A percentile compares a stretch with the other conserved stretches of the same genome.
These are phyloP conservation scores for Thalpophila matura DNA, from an alignment of 2,888 invertebrate genomes.

Conservation along the genomic window DNA sequence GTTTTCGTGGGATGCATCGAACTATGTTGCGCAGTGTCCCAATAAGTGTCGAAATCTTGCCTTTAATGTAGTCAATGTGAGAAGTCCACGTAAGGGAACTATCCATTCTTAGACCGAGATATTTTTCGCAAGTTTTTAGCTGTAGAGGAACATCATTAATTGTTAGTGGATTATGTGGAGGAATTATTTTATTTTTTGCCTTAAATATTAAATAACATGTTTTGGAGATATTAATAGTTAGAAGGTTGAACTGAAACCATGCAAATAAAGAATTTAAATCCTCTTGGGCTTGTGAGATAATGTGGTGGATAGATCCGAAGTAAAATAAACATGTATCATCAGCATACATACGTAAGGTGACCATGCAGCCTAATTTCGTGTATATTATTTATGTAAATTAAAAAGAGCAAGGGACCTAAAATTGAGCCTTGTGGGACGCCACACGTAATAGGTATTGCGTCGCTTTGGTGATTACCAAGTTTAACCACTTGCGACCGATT, in stretches of 20 bases:
- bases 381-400: no score
- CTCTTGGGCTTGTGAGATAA: conserved; percentile 34
- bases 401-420: no score
- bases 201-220: conserved; percentile 38
- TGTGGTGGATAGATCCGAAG: conserved; percentile 6
- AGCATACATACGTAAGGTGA: no score
- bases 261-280: conserved; percentile 39
- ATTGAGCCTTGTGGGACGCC: conserved; percentile 32
- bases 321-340: no score
- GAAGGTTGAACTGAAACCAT: conserved; percentile 41
- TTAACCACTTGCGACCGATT: not conserved
- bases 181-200: conserved; percentile 39
- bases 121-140: conserved; percentile 13
- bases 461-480: not conserved
- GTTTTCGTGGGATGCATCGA: not conserved
- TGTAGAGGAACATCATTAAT: conserved; percentile 1
- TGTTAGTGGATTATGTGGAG: conserved; percentile 1
- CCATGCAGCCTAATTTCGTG: no score
- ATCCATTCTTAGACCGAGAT: conserved; percentile 15
- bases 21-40: not conserved
- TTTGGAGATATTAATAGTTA: conserved; percentile 9
- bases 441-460: not conserved
- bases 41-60: not conserved
- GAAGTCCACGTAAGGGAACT: not conserved
- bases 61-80: not conserved